These are phyloP conservation scores for Synergus japonicus DNA, from an alignment of 2,888 invertebrate genomes.

Conservation along the genomic window DNA sequence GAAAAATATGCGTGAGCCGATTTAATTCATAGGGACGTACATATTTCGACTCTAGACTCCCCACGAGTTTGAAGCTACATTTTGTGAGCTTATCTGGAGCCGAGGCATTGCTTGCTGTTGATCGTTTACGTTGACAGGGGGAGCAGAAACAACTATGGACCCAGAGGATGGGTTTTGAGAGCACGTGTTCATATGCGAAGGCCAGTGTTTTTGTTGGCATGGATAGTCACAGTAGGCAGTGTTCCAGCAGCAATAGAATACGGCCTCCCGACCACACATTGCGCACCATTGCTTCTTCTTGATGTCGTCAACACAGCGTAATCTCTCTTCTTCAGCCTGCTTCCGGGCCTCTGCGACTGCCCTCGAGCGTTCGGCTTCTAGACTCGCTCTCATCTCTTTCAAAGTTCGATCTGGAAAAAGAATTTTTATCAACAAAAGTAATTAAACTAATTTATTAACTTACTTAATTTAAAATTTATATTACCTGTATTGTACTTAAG, in stretches of 20 bases:
- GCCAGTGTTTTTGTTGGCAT: conserved; percentile 93
- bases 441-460: neutral
- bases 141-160: conserved; percentile 3
- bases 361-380: conserved; percentile 85
- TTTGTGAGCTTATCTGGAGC: conserved; percentile 52
- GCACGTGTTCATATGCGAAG: conserved; percentile 82
- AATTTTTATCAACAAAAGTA: neutral
- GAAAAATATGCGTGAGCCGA: neutral
- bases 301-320: conserved; percentile 85
- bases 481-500: conserved; percentile 85
- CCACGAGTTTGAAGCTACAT: conserved; percentile 50
- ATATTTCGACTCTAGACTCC: conserved; percentile 57
- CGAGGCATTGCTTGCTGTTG: conserved; percentile 54
- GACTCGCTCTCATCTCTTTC: conserved; percentile 84
- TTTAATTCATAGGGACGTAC: conserved; percentile 50
- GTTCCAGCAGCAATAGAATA: conserved; percentile 98
- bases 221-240: conserved; percentile 94
- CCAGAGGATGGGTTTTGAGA: conserved; percentile 26
- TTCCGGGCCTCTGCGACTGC: conserved; percentile 83
- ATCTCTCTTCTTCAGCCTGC: conserved; percentile 84
- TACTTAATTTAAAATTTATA: conserved; percentile 9
- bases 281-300: conserved; percentile 97
- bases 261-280: conserved; percentile 91
- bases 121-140: conserved; percentile 27
- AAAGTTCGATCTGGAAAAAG: conserved; percentile 81